These are phyloP conservation scores for Thalassophryne amazonica DNA, from an alignment of 2,797 vertebrate genomes.

Conservation along the genomic window DNA sequence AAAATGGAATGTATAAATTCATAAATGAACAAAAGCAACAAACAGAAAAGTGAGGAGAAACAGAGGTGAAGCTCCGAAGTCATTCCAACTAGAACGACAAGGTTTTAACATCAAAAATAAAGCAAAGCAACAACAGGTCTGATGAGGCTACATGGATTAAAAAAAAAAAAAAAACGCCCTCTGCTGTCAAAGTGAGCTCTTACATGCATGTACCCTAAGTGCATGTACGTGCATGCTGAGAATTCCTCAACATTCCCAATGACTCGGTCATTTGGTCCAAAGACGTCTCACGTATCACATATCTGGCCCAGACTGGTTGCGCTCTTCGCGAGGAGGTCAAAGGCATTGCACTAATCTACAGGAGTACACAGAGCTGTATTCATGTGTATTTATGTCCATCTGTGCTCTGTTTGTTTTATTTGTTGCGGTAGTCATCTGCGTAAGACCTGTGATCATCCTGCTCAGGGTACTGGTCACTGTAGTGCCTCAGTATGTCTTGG, in stretches of 20 bases:
- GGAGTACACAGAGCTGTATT: constrained; percentile 22
- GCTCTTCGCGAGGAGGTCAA: constrained; percentile 7
- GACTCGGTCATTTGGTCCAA: constrained; percentile 51
- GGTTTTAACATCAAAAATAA: constrained; percentile 8
- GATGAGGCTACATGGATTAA: constrained; percentile 27
- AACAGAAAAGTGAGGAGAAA: constrained; percentile 39
- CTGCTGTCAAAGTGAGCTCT: constrained; percentile 22
- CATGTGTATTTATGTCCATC: constrained; percentile 9
- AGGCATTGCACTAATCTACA: constrained; percentile 19
- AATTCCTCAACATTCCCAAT: not conserved
- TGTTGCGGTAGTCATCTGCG: constrained; percentile 76
- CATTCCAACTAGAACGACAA: constrained; percentile 42
- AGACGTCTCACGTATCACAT: constrained; percentile 43
- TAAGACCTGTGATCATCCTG: constrained; percentile 74
- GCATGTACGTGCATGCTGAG: constrained; percentile 12
- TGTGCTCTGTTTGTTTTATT: constrained; percentile 49
- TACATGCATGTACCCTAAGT: constrained; percentile 15
- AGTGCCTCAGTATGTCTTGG: constrained; percentile 76
- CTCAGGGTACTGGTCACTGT: constrained; percentile 67
- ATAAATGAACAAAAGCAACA: constrained; percentile 52
- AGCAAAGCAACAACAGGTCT: constrained; percentile 23
- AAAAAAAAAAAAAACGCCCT: not conserved
- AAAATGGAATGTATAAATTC: constrained; percentile 50
- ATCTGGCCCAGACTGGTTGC: constrained; percentile 27
- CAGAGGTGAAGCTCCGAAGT: constrained; percentile 41